A percentile compares a stretch with the other conserved stretches of the same genome.
These are phyloP conservation scores for Chaetura pelagica DNA, from an alignment of 2,113 vertebrate genomes.

Conservation along the genomic window DNA sequence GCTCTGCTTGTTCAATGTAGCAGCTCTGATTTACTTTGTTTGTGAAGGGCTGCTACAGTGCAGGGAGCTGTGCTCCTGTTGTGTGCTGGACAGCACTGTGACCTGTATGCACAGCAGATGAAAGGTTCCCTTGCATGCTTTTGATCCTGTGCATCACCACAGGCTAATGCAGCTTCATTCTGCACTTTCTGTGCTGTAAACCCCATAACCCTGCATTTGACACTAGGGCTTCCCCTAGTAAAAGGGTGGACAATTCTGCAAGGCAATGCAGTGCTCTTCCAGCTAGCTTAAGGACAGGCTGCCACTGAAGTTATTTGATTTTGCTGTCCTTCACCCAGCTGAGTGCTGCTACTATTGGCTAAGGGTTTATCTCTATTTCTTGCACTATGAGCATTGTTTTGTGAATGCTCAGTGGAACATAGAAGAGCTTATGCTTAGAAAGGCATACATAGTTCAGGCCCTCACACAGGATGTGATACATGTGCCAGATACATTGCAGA, in stretches of 20 bases:
- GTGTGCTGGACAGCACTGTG: not conserved
- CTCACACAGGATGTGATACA: not conserved
- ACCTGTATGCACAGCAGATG: rapidly evolving
- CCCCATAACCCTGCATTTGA: not conserved
- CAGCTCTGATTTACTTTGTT: not conserved
- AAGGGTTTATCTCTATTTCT: not conserved
- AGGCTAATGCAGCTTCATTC: not conserved
- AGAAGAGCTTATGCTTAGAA: not conserved
- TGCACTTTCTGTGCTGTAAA: not conserved
- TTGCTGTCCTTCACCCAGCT: not conserved
- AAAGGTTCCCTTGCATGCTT: not conserved
- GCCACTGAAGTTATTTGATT: not conserved
- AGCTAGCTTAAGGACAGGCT: not conserved
- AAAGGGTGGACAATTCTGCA: rapidly evolving
- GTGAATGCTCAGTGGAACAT: not conserved
- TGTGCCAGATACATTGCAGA: not conserved
- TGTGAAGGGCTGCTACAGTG: not conserved
- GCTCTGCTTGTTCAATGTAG: rapidly evolving
- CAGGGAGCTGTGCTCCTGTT: not conserved
- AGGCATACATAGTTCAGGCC: not conserved
- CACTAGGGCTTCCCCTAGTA: rapidly evolving
- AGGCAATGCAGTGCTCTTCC: not conserved
- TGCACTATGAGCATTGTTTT: not conserved
- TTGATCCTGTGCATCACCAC: not conserved
- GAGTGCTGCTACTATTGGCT: not conserved